These are phyloP conservation scores for Sebastes steindachneri DNA, from an alignment of 2,797 vertebrate species.

Conservation along the genomic window DNA sequence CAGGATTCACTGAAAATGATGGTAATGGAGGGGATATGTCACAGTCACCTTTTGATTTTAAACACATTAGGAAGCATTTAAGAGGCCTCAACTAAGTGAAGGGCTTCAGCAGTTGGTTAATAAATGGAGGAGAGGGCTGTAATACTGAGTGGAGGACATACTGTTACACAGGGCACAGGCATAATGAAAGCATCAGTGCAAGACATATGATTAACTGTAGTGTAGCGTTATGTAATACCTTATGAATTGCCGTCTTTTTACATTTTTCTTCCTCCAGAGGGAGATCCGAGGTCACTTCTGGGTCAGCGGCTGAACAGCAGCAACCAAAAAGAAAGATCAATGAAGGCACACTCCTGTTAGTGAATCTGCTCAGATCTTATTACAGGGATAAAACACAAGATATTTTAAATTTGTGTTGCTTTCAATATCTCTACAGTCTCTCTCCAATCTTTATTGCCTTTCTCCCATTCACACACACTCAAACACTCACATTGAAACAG, in stretches of 20 bases:
- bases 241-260: background rate
- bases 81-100: background rate
- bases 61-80: background rate
- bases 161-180: background rate
- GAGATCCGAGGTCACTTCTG: background rate
- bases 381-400: background rate
- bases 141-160: background rate
- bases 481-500: constrained; percentile 41
- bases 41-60: background rate
- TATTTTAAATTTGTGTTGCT: constrained; percentile 8
- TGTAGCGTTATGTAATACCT: background rate
- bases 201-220: background rate
- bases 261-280: background rate
- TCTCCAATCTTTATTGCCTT: background rate
- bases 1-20: background rate
- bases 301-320: constrained; percentile 5
- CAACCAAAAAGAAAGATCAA: background rate
- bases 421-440: background rate
- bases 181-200: background rate
- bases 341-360: background rate
- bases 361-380: background rate
- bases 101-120: background rate
- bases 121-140: background rate
- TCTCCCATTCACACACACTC: constrained; percentile 2
- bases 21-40: background rate